These are phyloP conservation scores for Cheilosia soror DNA, from an alignment of 2,888 invertebrate species.

Conservation along the genomic window DNA sequence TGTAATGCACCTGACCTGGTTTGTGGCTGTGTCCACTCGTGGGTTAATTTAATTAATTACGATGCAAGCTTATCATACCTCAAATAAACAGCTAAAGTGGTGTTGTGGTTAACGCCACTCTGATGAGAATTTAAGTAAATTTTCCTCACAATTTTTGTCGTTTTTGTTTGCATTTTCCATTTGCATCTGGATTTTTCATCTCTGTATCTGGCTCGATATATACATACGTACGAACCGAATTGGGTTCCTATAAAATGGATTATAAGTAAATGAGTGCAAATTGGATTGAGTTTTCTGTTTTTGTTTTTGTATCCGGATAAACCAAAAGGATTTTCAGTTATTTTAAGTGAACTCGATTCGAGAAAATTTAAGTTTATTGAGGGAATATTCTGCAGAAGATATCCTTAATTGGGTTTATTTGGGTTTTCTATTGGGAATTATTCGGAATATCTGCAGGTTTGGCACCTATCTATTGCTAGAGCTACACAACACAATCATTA, in stretches of 20 bases:
- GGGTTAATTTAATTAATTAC: conserved; percentile 74
- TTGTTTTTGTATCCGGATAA: background rate
- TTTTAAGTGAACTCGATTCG: conserved; percentile 20
- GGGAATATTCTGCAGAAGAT: background rate
- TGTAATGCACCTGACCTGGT: conserved; percentile 69
- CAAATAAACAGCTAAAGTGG: conserved; percentile 73
- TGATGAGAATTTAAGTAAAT: conserved; percentile 56
- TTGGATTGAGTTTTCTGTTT: conserved; percentile 57
- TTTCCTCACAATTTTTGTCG: conserved; percentile 15
- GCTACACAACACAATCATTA: background rate
- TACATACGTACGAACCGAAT: conserved; percentile 13
- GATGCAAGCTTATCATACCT: conserved; percentile 70
- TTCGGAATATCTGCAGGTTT: background rate
- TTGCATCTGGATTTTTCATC: conserved; percentile 17
- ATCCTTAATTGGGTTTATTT: background rate
- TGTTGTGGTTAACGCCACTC: conserved; percentile 44
- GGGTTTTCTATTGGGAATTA: background rate
- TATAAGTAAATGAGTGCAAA: conserved; percentile 51
- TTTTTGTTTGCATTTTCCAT: conserved; percentile 9
- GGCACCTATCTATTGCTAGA: too few species aligned
- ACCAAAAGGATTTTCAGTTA: conserved; percentile 14
- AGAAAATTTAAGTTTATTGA: background rate
- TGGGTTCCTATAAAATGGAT: conserved; percentile 58
- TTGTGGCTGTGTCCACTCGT: conserved; percentile 43
- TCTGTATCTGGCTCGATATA: background rate